These are phyloP conservation scores for Monopis laevigella DNA, from an alignment of 2,888 invertebrate species.

Conservation along the genomic window DNA sequence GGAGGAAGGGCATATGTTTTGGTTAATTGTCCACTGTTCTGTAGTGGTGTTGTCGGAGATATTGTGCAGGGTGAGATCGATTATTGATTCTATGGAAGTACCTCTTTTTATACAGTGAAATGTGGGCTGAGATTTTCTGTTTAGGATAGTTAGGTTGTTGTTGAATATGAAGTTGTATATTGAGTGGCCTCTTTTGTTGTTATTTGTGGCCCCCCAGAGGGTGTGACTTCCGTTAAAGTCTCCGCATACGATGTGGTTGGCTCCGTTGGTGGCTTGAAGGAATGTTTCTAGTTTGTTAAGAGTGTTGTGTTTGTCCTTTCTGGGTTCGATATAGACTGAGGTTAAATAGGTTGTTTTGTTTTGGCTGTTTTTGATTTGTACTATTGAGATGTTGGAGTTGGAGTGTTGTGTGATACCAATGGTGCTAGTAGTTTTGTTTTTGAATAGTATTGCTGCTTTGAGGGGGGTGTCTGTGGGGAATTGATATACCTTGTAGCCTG, in stretches of 20 bases:
- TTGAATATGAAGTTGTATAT: slow-evolving; percentile 6
- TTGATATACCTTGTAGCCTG: too few relatives aligned
- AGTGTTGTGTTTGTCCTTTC: not conserved
- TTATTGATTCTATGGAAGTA: slow-evolving; percentile 8
- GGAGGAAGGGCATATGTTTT: not conserved
- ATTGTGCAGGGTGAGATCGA: slow-evolving; percentile 15
- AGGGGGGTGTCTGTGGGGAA: too few relatives aligned
- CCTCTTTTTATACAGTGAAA: slow-evolving; percentile 16
- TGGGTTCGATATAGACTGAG: slow-evolving; percentile 5
- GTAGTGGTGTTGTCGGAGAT: not conserved
- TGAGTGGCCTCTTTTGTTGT: slow-evolving; percentile 16
- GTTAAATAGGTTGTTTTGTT: too few relatives aligned
- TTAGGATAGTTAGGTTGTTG: slow-evolving; percentile 16
- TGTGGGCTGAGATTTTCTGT: slow-evolving; percentile 14
- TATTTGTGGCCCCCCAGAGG: slow-evolving; percentile 17
- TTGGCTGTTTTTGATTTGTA: too few relatives aligned
- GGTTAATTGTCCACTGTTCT: slow-evolving; percentile 16
- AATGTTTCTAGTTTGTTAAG: not conserved
- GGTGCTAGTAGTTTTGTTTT: too few relatives aligned
- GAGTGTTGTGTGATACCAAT: too few relatives aligned
- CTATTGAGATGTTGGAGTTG: too few relatives aligned
- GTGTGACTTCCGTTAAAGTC: slow-evolving; percentile 23
- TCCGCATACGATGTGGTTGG: slow-evolving; percentile 15
- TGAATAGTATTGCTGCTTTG: too few relatives aligned
- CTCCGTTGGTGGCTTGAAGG: not conserved